Evolutionary conservation across 2,888 invertebrate genomes (phyloP), one percentile per base, ranked within the genome.

Genomic region (Cylindroiulus punctatus): DNA sequence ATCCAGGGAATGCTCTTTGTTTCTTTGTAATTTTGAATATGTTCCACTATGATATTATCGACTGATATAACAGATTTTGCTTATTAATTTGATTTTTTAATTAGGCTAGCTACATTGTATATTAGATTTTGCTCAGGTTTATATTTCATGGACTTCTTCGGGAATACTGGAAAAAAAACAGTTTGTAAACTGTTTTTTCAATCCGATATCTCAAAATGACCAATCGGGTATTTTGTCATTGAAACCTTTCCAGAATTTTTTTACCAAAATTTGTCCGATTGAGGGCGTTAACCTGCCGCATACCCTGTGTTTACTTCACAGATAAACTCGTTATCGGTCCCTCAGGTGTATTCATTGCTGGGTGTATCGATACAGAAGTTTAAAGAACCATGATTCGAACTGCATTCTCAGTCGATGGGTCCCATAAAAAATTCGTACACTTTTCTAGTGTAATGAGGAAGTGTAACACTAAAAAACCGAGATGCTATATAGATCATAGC

Each of bases 261-360:
- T 47, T 4, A 17, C 19, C 19, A 47, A 26, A 22, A 8, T n/a
- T 26, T 65, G 65, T 26, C 65, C 65, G 22, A 14, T 65, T 26
- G 65, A 65, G 65, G 65, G 65, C 65, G 65, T 65, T 26, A 26
- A 65, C 65, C 65, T 65, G 26, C 12, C 65, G 65, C 14, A 26
- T 65, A 65, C 65, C 26, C 22, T 65, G 26, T 26, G 26, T 26
- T 26, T 65, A 65, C 65, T 65, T 65, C 26, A 65, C 12, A 26
- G 65, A 65, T 65, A n/a, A 65, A 65, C 65, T 65, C 22, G 65
- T 65, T 65, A 65, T 26, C 65, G 26, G n/a, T 65, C 26, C 65
- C 26, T 10, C 65, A 26, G 65, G 65, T 57, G n/a, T n/a, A n/a
- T n/a, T n/a, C n/a, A n/a, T n/a, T n/a, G n/a, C n/a, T n/a, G n/a